Evolutionary conservation across 2,888 invertebrate genomes (phyloP).

Genomic region (Melolontha melolontha): DNA sequence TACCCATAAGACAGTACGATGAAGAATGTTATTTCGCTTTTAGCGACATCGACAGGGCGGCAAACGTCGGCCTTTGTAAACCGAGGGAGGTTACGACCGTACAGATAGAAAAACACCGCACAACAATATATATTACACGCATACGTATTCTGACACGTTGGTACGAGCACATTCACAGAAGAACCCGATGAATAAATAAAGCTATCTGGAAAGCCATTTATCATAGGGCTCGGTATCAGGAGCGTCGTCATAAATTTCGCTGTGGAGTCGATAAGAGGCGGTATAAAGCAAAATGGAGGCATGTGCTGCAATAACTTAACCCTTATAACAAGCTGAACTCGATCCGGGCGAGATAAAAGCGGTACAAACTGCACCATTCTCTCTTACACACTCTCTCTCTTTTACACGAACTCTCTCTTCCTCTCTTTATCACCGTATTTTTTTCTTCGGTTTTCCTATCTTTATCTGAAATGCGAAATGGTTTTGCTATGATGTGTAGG

Average conservation of each 20-base stretch:
- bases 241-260: constrained; percentile 69
- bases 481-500: constrained; percentile 1
- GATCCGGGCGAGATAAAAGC: constrained; percentile 50
- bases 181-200: constrained; percentile 72
- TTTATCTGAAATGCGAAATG: constrained; percentile 8
- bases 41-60: too few relatives aligned
- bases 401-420: not conserved
- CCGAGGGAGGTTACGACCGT: too few relatives aligned
- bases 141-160: too few relatives aligned
- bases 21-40: too few relatives aligned
- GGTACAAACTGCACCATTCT: constrained; percentile 46
- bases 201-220: constrained; percentile 72
- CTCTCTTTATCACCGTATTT: not conserved
- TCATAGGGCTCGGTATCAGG: constrained; percentile 68
- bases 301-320: constrained; percentile 61
- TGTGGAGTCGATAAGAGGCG: constrained; percentile 61
- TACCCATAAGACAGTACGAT: too few relatives aligned
- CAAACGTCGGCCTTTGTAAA: too few relatives aligned
- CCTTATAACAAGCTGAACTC: constrained; percentile 55
- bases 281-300: constrained; percentile 59
- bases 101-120: too few relatives aligned
- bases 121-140: too few relatives aligned
- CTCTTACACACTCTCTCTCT: constrained; percentile 6
- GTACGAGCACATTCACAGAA: constrained; percentile 53
- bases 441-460: not conserved